These are phyloP conservation scores for Pseudopodoces humilis DNA, from an alignment of 2,113 vertebrate genomes.

Conservation along the genomic window DNA sequence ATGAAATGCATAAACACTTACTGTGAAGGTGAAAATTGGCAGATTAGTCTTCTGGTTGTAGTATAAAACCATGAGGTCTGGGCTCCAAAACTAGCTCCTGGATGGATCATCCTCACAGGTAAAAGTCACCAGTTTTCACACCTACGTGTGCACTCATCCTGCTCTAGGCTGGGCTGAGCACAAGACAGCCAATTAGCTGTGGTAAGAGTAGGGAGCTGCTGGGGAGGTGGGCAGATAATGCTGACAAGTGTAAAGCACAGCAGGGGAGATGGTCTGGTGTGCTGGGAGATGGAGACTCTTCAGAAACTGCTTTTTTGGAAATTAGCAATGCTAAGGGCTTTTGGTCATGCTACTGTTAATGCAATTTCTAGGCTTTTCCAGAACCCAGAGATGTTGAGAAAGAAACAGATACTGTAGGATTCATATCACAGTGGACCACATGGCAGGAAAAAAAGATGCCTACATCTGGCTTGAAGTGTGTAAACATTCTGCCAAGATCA, in stretches of 20 bases:
- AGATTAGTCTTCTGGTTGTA: constrained; percentile 32
- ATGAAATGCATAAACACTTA: constrained; percentile 49
- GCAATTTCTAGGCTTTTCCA: background rate
- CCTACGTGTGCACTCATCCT: background rate
- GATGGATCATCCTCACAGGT: constrained; percentile 12
- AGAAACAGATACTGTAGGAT: background rate
- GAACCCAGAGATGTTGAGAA: background rate
- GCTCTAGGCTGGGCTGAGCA: background rate
- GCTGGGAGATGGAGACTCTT: background rate
- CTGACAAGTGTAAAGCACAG: background rate
- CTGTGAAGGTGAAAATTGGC: constrained; percentile 50
- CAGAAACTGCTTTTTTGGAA: background rate
- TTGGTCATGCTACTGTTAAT: background rate
- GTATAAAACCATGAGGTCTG: background rate
- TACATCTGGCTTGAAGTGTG: background rate
- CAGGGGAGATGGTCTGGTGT: background rate
- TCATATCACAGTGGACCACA: background rate
- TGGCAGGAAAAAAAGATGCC: background rate
- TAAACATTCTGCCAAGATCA: background rate
- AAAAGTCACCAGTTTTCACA: background rate
- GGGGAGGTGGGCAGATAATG: background rate
- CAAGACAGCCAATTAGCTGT: background rate
- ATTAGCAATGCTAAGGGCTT: background rate
- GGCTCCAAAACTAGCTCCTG: background rate
- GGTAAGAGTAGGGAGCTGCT: background rate